These are phyloP conservation scores for Psophia crepitans DNA, from an alignment of 2,113 vertebrate genomes.

Conservation along the genomic window DNA sequence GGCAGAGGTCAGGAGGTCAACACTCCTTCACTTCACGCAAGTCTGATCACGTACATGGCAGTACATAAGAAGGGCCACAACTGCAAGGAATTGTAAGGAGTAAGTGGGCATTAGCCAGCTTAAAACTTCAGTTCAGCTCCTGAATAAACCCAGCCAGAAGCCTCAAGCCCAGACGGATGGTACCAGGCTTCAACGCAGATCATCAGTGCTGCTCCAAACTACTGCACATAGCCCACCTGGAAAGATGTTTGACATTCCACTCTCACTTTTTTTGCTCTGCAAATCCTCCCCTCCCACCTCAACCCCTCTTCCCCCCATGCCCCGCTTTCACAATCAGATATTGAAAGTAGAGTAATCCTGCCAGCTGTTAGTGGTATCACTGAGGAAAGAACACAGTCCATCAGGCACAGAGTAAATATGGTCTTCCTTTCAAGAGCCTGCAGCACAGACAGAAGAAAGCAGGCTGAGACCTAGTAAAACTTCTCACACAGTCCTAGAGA, in stretches of 20 bases:
- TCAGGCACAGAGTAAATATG: neutral
- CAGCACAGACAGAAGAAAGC: neutral
- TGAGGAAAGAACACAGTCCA: neutral
- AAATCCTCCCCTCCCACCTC: neutral
- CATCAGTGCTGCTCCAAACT: neutral
- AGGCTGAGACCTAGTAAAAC: neutral
- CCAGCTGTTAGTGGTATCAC: neutral
- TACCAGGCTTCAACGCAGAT: accelerated
- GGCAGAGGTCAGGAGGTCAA: neutral
- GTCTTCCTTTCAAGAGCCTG: neutral
- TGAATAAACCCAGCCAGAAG: neutral
- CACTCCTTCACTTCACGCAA: neutral
- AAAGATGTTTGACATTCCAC: neutral
- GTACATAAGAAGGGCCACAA: neutral
- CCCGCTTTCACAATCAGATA: accelerated
- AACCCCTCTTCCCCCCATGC: too few species aligned
- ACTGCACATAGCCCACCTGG: neutral
- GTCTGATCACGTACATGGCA: neutral
- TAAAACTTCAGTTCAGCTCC: neutral
- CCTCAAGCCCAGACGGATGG: neutral
- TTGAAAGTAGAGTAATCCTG: neutral
- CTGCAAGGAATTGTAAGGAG: neutral
- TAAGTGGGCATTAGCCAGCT: neutral
- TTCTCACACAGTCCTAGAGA: neutral
- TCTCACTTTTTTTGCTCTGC: neutral